These are phyloP conservation scores for Hemicrepidius hirtus DNA, from an alignment of 2,888 invertebrate genomes.

Conservation along the genomic window DNA sequence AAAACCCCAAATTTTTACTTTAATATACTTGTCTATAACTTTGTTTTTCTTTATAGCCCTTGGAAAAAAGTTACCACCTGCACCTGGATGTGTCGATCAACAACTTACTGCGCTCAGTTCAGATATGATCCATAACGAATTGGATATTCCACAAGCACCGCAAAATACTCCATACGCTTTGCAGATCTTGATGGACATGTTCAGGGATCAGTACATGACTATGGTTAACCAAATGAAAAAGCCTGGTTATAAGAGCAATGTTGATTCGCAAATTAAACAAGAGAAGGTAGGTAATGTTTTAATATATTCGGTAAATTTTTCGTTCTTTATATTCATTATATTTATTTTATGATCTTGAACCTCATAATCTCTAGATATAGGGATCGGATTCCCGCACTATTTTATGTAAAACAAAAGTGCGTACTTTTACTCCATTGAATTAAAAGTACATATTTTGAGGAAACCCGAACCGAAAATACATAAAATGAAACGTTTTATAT, in stretches of 20 bases:
- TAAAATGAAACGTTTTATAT: too few relatives aligned
- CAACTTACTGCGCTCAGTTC: constrained; percentile 87
- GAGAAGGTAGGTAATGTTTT: constrained; percentile 77
- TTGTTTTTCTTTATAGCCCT: constrained; percentile 70
- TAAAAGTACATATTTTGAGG: too few relatives aligned
- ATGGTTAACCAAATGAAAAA: constrained; percentile 90
- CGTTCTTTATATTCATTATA: too few relatives aligned
- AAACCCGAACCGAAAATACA: too few relatives aligned
- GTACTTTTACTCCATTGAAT: too few relatives aligned
- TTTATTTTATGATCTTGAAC: too few relatives aligned
- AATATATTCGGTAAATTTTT: too few relatives aligned
- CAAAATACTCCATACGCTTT: constrained; percentile 88
- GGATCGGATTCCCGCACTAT: too few relatives aligned
- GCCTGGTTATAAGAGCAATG: constrained; percentile 81
- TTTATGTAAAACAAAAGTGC: too few relatives aligned
- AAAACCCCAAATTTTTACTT: constrained; percentile 10
- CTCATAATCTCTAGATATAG: too few relatives aligned
- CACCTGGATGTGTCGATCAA: constrained; percentile 94
- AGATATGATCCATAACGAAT: constrained; percentile 85
- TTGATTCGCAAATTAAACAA: constrained; percentile 85
- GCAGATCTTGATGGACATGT: constrained; percentile 90
- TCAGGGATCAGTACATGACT: constrained; percentile 89
- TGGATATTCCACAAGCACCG: constrained; percentile 87
- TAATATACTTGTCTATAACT: neutral
- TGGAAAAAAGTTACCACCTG: constrained; percentile 86